These are phyloP conservation scores for Pollenia labialis DNA, from an alignment of 2,888 invertebrate genomes.

Conservation along the genomic window DNA sequence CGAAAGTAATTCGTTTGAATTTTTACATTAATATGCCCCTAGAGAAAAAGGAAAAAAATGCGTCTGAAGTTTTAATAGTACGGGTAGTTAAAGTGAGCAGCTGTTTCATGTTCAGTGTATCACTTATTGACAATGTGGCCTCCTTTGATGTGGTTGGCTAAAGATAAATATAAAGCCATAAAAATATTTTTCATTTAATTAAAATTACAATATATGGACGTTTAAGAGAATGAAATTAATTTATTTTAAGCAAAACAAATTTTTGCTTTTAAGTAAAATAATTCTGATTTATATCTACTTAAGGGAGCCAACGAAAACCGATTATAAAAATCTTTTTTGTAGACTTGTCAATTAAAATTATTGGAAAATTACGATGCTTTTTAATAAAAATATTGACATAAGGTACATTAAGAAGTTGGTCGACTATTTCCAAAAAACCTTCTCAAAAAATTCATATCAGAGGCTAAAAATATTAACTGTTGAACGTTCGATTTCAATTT, in stretches of 20 bases:
- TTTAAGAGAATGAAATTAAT: background rate
- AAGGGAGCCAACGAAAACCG: no score
- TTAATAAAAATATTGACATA: no score
- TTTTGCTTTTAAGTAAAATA: no score
- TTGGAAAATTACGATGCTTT: no score
- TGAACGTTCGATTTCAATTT: no score
- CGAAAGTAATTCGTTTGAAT: conserved; percentile 17
- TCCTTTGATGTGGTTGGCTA: background rate
- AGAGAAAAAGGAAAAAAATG: conserved; percentile 1
- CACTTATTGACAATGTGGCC: conserved; percentile 49
- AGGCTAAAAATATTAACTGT: no score
- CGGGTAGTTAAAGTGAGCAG: conserved; percentile 7
- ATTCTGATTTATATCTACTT: no score
- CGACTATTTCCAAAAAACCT: no score
- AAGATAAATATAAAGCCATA: conserved; percentile 10
- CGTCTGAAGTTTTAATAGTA: background rate
- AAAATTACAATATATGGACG: background rate
- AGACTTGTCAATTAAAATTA: no score
- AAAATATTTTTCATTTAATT: conserved; percentile 19
- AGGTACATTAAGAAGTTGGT: no score
- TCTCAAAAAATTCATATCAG: no score
- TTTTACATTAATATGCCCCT: conserved; percentile 40
- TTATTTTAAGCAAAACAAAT: background rate
- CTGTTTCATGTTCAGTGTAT: background rate
- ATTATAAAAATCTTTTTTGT: no score